Evolutionary conservation across 92 coral and sea anemone genomes (phyloP), one percentile per base, ranked within the genome.

Genomic region (Porites lobata): DNA sequence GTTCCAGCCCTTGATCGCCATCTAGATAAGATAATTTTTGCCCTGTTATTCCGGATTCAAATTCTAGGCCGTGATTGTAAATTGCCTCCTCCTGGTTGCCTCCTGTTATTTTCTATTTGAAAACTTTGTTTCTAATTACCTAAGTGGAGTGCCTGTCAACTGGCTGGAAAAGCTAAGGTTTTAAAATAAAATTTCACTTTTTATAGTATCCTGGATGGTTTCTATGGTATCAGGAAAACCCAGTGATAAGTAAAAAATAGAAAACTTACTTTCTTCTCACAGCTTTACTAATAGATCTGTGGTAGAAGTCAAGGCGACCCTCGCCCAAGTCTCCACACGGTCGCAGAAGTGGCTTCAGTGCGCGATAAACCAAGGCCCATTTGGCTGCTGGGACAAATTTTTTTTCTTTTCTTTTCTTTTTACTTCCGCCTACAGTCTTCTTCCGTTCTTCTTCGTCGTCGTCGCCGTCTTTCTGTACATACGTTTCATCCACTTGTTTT

Each of bases 261-360:
- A 50, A 65, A 50, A 87, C 96, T 93, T 77, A 96, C 99, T 92
- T 97, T 79, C 97, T 86, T 77, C 99, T 86, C 1, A 97, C 99
- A 64, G 99, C 99, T 91, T 97, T 97, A 80, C 99, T 97, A 67
- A 97, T 97, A 12, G 99, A 97, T 61, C 99, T 89, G 94, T 97
- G 99, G 79, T 97, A 97, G 69, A 97, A 97, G 80, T 97, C 99
- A 77, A 97, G 88, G 13, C 99, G 86, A 18, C 99, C 99, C 89
- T 97, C 99, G 71, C 99, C 99, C 94, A 97, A 90, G 89, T 97
- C 99, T 50, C 99, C 99, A 58, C 99, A 97, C 89, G 99, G 99
- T 38, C 99, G 93, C 20, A 97, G 91, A n/a, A 97, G 93, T 6
- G 99, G 99, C 75, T 97, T 97, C 81, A 97, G 90, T 11, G 99